Base-by-base conservation (phyloP, 2,797 vertebrate species). In the Nannoperca australis region DNA sequence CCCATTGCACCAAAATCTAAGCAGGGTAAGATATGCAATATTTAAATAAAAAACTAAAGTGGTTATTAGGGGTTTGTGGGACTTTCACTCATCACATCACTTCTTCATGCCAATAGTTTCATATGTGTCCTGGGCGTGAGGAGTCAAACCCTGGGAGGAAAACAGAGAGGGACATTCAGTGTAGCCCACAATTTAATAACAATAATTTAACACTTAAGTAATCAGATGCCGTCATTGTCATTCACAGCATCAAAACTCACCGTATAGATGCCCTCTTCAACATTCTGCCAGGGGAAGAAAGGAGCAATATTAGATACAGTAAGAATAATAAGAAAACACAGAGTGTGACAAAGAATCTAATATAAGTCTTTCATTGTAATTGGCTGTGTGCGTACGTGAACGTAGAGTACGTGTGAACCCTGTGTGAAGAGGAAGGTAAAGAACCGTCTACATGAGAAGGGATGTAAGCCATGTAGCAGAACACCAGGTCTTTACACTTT, bases 71-170 rank as follows among this genome's bases (percentile, higher is more conserved):
- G 32, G 3, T 32, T 32, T 4, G 32, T 32, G 32, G 32, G 36
- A 22, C 17, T 53, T 38, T 14, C 1, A 1, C 3, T 14, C 3
- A 3, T 45, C 2, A 0, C 0, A 6, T 85, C 79, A 88, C 75
- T 94, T 93, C 81, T 94, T 94, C 74, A 78, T 53, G 30, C 90
- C 80, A 20, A 96, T 94, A 30, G 89, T 93, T 74, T 96, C 94
- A 3, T 96, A 96, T 0, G 92, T 94, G 86, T 95, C 94, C 30
- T 74, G 38, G 32, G 62, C 66, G 0, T 59, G 94, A 73, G 86
- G 91, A 32, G 80, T 86, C 88, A 96, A 81, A 50, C 88, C 95
- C 95, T 96, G 82, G 18, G 42, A 62, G 40, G 71, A 1, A 61
- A 66, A 63, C 5, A 73, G 12, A 82, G 24, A 49, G 6, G 27